Evolutionary conservation across 2,797 vertebrate species (phyloP).

Genomic region (Threskiornis aethiopicus): DNA sequence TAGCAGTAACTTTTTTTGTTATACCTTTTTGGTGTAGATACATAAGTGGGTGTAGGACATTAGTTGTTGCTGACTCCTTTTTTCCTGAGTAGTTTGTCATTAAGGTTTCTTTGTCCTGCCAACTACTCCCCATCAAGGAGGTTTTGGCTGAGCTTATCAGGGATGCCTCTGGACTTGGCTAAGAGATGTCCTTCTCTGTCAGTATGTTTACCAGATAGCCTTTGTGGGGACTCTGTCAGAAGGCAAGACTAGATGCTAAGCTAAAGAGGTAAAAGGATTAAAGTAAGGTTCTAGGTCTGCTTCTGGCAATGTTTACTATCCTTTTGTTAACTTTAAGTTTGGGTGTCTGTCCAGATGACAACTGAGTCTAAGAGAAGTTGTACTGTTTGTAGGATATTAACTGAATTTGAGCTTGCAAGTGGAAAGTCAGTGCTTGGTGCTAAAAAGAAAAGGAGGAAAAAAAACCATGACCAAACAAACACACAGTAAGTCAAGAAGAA

Average conservation of each 20-base stretch:
- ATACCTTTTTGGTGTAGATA: neutral
- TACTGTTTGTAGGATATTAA: neutral
- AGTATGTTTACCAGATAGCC: rapidly evolving
- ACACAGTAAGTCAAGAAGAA: neutral
- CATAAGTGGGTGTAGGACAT: rapidly evolving
- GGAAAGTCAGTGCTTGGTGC: neutral
- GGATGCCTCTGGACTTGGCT: neutral
- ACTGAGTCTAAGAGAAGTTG: neutral
- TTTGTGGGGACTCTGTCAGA: neutral
- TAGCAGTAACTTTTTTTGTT: rapidly evolving
- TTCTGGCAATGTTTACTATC: neutral
- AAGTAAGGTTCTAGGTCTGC: neutral
- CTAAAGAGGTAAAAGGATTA: neutral
- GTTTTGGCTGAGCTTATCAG: neutral
- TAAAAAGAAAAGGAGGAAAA: neutral
- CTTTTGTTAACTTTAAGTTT: neutral
- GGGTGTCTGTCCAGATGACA: rapidly evolving
- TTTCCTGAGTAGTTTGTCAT: neutral
- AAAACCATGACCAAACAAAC: rapidly evolving
- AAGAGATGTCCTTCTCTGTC: neutral
- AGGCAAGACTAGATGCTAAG: neutral
- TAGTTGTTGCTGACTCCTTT: neutral
- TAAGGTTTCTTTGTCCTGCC: neutral
- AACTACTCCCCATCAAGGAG: neutral
- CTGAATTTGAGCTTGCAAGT: neutral